phyloP scores from a whole-genome alignment of 2,797 vertebrate species.

The Oreochromis grahami region DNA sequence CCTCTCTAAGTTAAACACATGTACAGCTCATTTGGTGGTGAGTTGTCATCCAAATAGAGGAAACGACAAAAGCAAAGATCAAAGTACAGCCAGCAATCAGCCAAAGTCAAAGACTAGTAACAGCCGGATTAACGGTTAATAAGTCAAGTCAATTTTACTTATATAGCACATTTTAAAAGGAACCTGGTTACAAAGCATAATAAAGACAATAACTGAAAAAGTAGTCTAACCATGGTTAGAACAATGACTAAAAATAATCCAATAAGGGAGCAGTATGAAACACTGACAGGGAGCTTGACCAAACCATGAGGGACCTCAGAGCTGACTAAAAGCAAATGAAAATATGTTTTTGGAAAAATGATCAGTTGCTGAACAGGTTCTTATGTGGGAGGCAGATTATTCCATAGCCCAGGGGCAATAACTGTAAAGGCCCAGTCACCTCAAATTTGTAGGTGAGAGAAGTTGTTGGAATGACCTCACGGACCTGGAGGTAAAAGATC shows the following conservation, averaged over 20 bases:
- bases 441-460: not conserved
- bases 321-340: not conserved
- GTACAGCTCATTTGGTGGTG: not conserved
- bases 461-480: not conserved
- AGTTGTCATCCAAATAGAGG: not conserved
- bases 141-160: not conserved
- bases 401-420: not conserved
- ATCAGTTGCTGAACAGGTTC: not conserved
- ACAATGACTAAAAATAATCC: not conserved
- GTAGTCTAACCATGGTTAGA: not conserved
- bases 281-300: not conserved
- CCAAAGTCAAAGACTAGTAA: not conserved
- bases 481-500: not conserved
- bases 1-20: not conserved
- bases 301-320: not conserved
- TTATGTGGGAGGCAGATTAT: not conserved
- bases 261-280: not conserved
- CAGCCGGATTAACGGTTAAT: not conserved
- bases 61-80: slow-evolving; percentile 15
- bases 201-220: not conserved
- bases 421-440: fast-evolving
- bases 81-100: not conserved
- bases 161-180: not conserved
- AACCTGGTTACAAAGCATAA: not conserved
- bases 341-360: not conserved